Conservation (phyloP, 2,113 vertebrate genomes). For the Paramisgurnus dabryanus region DNA sequence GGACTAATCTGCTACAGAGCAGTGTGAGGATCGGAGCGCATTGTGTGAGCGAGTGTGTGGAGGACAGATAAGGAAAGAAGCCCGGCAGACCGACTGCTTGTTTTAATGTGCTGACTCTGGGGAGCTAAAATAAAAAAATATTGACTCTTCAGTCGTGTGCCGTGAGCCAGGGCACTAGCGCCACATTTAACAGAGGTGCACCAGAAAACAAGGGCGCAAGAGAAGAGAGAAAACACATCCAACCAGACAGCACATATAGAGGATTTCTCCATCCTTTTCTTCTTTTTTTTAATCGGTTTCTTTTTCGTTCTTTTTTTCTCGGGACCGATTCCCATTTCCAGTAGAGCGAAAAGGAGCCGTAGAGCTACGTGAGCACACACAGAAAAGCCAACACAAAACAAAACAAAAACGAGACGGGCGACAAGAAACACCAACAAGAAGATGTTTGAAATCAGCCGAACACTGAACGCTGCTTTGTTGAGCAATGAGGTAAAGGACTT, state of each 20-base stretch:
- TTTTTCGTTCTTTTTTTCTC: constrained; percentile 57
- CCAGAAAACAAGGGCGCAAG: constrained; percentile 57
- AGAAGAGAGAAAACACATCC: constrained; percentile 60
- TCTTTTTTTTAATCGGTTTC: constrained; percentile 57
- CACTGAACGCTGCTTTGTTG: constrained; percentile 99
- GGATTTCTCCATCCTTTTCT: constrained; percentile 67
- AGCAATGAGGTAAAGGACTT: constrained; percentile 95
- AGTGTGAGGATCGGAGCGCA: constrained; percentile 95
- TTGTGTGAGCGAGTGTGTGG: constrained; percentile 85
- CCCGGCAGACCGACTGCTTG: constrained; percentile 86
- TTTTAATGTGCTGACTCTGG: constrained; percentile 98
- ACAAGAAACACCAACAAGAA: constrained; percentile 74
- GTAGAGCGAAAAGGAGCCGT: constrained; percentile 54
- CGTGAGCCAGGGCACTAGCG: constrained; percentile 77
- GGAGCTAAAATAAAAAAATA: constrained; percentile 87
- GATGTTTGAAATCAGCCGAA: constrained; percentile 99
- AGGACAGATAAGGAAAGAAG: constrained; percentile 90
- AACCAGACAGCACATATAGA: constrained; percentile 68
- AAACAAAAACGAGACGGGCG: constrained; percentile 58
- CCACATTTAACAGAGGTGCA: constrained; percentile 72
- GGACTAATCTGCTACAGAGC: constrained; percentile 98
- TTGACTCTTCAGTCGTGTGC: constrained; percentile 90
- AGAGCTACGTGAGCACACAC: constrained; percentile 39
- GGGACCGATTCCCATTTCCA: constrained; percentile 69
- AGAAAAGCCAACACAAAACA: constrained; percentile 53